phyloP scores from a whole-genome alignment of 2,888 invertebrate genomes.

The Blastobasis adustella region DNA sequence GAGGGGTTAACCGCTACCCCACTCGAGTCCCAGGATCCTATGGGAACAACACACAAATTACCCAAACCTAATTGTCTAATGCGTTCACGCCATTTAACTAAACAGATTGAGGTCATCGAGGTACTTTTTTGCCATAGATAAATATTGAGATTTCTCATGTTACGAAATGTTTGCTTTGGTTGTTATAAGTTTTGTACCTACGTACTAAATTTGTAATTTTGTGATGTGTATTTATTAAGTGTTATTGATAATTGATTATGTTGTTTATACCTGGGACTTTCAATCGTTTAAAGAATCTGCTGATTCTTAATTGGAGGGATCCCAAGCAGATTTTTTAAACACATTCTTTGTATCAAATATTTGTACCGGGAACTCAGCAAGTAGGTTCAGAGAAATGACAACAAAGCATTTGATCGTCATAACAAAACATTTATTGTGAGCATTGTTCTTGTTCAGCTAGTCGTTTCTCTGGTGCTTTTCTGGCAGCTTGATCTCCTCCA shows the following conservation, averaged over 20 bases:
- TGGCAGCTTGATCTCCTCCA: constrained; percentile 48
- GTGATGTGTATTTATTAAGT: not conserved
- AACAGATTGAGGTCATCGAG: constrained; percentile 38
- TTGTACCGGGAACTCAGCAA: too few relatives aligned
- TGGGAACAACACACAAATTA: constrained; percentile 71
- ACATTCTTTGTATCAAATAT: not conserved
- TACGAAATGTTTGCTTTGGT: too few relatives aligned
- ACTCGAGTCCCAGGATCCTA: constrained; percentile 27
- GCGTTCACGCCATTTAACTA: constrained; percentile 60
- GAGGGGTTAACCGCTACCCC: constrained; percentile 25
- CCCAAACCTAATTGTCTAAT: constrained; percentile 62
- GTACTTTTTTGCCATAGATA: constrained; percentile 4
- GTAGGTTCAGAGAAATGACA: too few relatives aligned
- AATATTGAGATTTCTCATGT: constrained; percentile 11
- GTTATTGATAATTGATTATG: too few relatives aligned
- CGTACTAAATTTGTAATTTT: not conserved
- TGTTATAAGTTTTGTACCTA: not conserved
- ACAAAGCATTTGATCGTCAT: not conserved
- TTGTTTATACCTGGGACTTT: too few relatives aligned
- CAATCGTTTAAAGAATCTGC: too few relatives aligned
- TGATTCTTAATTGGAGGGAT: too few relatives aligned
- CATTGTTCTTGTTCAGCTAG: too few relatives aligned
- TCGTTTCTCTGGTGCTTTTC: constrained; percentile 28
- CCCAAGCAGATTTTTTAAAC: too few relatives aligned
- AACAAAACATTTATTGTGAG: not conserved